phyloP scores from a whole-genome alignment of 2,113 vertebrate genomes.

The Halichoerus grypus region DNA sequence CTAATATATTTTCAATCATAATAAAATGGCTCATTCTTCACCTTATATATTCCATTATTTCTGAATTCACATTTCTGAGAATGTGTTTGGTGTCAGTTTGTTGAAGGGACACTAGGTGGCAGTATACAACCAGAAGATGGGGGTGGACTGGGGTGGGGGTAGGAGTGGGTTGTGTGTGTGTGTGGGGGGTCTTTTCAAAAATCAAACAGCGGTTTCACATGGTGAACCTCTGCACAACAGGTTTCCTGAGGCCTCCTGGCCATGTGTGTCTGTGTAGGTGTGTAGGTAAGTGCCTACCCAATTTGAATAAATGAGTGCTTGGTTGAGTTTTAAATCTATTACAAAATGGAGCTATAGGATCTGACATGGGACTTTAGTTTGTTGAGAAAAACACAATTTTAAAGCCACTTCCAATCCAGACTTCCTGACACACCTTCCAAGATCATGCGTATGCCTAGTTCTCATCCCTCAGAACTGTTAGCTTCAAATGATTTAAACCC shows the following conservation, averaged over 20 bases:
- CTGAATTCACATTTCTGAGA: not conserved
- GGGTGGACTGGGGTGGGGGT: not conserved
- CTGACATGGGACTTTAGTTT: not conserved
- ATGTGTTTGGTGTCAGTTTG: not conserved
- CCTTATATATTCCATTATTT: not conserved
- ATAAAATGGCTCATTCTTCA: not conserved
- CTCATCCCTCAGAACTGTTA: not conserved
- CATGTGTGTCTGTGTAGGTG: not conserved
- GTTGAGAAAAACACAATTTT: not conserved
- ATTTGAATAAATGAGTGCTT: not conserved
- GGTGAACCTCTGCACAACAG: not conserved
- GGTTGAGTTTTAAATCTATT: not conserved
- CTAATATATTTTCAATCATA: not conserved
- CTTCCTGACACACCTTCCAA: not conserved
- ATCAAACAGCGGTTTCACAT: not conserved
- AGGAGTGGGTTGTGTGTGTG: not conserved
- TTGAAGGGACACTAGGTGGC: conserved; percentile 76
- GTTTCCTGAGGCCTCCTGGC: not conserved
- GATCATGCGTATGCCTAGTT: rapidly evolving
- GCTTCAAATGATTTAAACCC: not conserved
- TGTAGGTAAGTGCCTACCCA: not conserved
- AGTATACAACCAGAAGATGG: conserved; percentile 36
- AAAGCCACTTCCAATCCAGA: not conserved
- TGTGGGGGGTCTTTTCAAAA: not conserved
- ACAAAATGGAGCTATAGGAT: not conserved